phyloP scores from a whole-genome alignment of 1,140 invertebrate genomes.

The Pogonomyrmex californicus region DNA sequence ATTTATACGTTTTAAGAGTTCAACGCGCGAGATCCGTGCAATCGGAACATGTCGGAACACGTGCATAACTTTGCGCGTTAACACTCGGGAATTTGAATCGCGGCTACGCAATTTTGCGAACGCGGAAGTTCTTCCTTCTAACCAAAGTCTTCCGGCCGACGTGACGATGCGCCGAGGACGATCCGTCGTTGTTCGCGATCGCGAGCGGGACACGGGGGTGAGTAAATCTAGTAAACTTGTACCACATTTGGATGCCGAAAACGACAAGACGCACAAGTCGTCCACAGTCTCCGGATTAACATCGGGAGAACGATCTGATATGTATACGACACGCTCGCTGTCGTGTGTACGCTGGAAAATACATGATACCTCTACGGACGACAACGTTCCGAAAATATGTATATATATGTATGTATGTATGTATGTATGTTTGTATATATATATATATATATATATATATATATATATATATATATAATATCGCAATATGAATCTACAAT shows the following conservation, averaged over 20 bases:
- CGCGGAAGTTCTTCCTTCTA: no score
- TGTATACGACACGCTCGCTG: slow-evolving; percentile 70
- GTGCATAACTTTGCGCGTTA: neutral
- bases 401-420: slow-evolving; percentile 2
- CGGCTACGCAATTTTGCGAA: neutral
- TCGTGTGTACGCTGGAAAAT: slow-evolving; percentile 53
- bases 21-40: neutral
- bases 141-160: no score
- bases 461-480: no score
- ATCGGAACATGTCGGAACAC: neutral
- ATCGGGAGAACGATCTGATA: slow-evolving; percentile 76
- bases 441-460: no score
- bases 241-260: slow-evolving; percentile 55
- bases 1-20: neutral
- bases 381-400: slow-evolving; percentile 73
- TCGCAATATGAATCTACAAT: slow-evolving; percentile 61
- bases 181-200: neutral
- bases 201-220: neutral
- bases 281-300: slow-evolving; percentile 18
- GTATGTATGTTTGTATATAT: no score
- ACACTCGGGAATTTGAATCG: slow-evolving; percentile 13
- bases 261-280: slow-evolving; percentile 60
- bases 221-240: slow-evolving; percentile 52
- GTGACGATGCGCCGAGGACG: neutral
- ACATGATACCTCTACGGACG: slow-evolving; percentile 59